Conservation (phyloP, 1,140 invertebrate genomes). For the Heliconius congener region DNA sequence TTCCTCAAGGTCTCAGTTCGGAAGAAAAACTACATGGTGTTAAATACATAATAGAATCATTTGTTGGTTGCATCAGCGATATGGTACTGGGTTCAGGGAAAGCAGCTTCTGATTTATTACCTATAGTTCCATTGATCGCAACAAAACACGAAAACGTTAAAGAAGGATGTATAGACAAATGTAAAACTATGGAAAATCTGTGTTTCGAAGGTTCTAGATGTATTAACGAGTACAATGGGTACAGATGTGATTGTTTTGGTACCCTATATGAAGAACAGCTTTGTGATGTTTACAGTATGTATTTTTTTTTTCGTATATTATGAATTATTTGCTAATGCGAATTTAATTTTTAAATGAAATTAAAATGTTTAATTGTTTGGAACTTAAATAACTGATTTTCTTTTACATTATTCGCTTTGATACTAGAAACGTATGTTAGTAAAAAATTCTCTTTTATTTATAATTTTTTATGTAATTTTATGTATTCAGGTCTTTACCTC, state of each 20-base stretch:
- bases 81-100: slow-evolving; percentile 91
- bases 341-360: too few relatives aligned
- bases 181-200: slow-evolving; percentile 88
- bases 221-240: slow-evolving; percentile 93
- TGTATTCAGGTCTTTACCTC: too few relatives aligned
- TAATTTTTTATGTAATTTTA: too few relatives aligned
- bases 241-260: slow-evolving; percentile 95
- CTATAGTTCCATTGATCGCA: slow-evolving; percentile 90
- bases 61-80: slow-evolving; percentile 94
- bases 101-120: slow-evolving; percentile 89
- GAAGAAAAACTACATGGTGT: slow-evolving; percentile 92
- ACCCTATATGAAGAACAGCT: slow-evolving; percentile 94
- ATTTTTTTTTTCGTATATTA: background rate
- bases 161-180: slow-evolving; percentile 92
- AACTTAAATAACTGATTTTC: too few relatives aligned
- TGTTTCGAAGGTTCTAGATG: slow-evolving; percentile 92
- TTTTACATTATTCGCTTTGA: too few relatives aligned
- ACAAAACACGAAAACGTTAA: slow-evolving; percentile 93
- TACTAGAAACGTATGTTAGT: too few relatives aligned
- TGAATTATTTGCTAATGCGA: too few relatives aligned
- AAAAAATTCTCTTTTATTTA: too few relatives aligned
- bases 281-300: slow-evolving; percentile 94
- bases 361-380: too few relatives aligned
- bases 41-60: slow-evolving; percentile 95
- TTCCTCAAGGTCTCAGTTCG: slow-evolving; percentile 86